Evolutionary conservation across 37 sponge, comb jelly and placozoan species (phyloP), one percentile per base, ranked within the genome.

Genomic region (Beroe ovata): DNA sequence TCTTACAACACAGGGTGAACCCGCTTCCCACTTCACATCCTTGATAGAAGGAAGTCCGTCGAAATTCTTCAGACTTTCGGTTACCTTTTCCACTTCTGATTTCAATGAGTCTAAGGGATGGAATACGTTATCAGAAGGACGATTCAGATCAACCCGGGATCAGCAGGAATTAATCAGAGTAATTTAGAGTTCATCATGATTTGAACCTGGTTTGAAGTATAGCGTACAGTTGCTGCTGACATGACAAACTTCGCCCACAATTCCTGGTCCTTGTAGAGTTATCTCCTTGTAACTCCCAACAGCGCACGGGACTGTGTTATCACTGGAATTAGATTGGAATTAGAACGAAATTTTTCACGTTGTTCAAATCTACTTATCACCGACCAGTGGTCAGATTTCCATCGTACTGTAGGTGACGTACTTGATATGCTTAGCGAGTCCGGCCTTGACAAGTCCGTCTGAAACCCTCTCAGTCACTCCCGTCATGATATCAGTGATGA

Each of bases 191-290:
- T n/a, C n/a, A n/a, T n/a, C n/a, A n/a, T n/a, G n/a, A n/a, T n/a
- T n/a, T n/a, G n/a, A 47, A 66, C 35, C 69, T 34, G 69, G 69
- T 16, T 2, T 66, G 36, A 66, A 66, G 69, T 66, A 66, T 34
- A 66, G 25, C 0, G 69, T 66, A 30, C 69, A 66, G 32, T 26
- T 66, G 36, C 69, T 66, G 69, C 35, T 66, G 36, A 66, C 69
- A 33, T 66, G 69, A 34, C 4, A 11, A 1, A 33, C 69, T 30
- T 66, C 34, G 6, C 69, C 69, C 2, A 6, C 36, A 11, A 47
- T 47, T 11, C 54, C 54, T 47, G 54, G 54, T 47, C 54, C 54
- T 47, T 47, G 54, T 6, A 47, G 54, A 47, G 6, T 47, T 16
- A 47, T 11, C 54, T 47, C 54, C 54, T 47, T 47, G 54, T 47